A percentile compares a stretch with the other conserved stretches of the same genome.
Conservation (phyloP, 1,140 invertebrate genomes). For the Pteromalus puparum region DNA sequence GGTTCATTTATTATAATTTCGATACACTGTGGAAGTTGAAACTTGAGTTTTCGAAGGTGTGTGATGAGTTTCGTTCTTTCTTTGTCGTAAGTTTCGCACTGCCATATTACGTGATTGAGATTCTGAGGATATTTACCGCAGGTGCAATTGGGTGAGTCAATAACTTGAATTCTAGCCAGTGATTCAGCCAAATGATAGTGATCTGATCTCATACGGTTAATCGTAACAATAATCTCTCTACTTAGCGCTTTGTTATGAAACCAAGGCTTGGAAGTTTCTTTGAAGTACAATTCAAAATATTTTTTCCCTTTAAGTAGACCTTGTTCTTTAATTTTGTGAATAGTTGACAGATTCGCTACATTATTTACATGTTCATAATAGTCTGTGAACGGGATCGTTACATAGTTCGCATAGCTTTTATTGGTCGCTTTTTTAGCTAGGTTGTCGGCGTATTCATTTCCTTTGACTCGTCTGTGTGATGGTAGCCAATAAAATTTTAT, state of each 20-base stretch:
- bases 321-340: background rate
- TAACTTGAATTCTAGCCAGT: background rate
- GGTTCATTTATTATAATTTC: background rate
- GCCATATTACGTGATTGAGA: conserved; percentile 18
- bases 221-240: background rate
- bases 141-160: background rate
- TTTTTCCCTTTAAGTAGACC: background rate
- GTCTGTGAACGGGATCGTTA: background rate
- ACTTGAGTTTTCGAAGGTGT: background rate
- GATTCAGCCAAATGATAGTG: conserved; percentile 8
- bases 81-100: conserved; percentile 62
- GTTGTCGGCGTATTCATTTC: background rate
- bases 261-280: background rate
- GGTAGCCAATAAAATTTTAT: background rate
- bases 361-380: background rate
- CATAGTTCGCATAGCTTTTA: background rate
- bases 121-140: background rate
- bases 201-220: background rate
- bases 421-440: background rate
- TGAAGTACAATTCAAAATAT: conserved; percentile 5
- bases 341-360: background rate
- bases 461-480: background rate
- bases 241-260: background rate
- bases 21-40: background rate
- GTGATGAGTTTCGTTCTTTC: conserved; percentile 79